A percentile compares a stretch with the other conserved stretches of the same genome.
Conservation (phyloP, 2,113 vertebrate genomes). For the Circaetus cinerascens region DNA sequence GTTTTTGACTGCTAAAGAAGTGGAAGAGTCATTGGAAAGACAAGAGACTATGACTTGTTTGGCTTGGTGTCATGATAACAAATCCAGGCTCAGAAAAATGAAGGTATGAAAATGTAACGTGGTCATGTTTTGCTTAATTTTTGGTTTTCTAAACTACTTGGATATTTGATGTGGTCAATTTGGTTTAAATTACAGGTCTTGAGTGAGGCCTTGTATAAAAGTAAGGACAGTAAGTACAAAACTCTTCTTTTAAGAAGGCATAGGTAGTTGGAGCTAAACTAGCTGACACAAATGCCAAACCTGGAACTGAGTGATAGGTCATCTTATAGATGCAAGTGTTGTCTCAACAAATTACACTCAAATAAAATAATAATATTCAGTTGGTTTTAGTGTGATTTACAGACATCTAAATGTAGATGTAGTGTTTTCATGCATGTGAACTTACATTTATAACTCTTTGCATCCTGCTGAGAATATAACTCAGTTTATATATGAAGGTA, state of each 20-base stretch:
- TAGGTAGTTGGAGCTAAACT: background rate
- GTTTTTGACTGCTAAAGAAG: conserved; percentile 98
- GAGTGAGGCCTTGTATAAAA: background rate
- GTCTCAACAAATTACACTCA: background rate
- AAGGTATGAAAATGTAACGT: conserved; percentile 76
- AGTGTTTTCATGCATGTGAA: background rate
- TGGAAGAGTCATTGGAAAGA: conserved; percentile 96
- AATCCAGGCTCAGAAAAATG: conserved; percentile 98
- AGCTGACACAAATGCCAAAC: background rate
- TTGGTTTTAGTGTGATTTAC: background rate
- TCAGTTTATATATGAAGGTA: background rate
- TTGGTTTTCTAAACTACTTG: background rate
- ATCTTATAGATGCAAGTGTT: background rate
- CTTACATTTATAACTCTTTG: background rate
- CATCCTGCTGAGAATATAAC: background rate
- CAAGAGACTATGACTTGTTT: conserved; percentile 96
- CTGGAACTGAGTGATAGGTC: background rate
- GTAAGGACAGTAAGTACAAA: background rate
- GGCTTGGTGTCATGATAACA: conserved; percentile 99
- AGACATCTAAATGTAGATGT: background rate
- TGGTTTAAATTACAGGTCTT: background rate
- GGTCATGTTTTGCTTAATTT: background rate
- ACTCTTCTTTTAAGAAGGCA: background rate
- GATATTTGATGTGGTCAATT: background rate
- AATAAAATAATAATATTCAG: background rate